phyloP scores from a whole-genome alignment of 2,888 invertebrate species.

The Pterobdella sp. region DNA sequence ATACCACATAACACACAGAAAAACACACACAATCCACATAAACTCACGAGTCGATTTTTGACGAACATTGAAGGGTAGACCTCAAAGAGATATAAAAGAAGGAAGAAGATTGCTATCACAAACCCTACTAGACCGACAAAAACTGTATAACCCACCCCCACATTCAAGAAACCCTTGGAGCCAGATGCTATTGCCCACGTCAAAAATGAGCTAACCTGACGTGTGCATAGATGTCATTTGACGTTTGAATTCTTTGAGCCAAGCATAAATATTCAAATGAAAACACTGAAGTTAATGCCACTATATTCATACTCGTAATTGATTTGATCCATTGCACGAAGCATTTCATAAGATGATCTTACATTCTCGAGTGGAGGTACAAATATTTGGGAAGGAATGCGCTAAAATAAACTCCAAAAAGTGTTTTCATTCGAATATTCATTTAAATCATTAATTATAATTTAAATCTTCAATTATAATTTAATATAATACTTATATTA shows the following conservation, averaged over 20 bases:
- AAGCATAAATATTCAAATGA: background rate
- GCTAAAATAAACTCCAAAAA: too few relatives aligned
- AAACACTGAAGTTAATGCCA: too few relatives aligned
- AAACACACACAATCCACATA: background rate
- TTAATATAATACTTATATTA: too few relatives aligned
- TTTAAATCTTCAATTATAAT: too few relatives aligned
- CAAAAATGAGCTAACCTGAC: background rate
- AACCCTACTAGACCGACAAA: background rate
- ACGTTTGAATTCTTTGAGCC: background rate
- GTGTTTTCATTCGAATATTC: too few relatives aligned
- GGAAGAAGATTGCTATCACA: background rate
- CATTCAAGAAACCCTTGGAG: background rate
- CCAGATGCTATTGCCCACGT: conserved; percentile 4
- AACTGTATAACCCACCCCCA: background rate
- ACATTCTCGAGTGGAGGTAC: too few relatives aligned
- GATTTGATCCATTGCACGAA: too few relatives aligned
- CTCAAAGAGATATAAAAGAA: background rate
- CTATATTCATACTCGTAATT: too few relatives aligned
- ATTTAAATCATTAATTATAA: too few relatives aligned
- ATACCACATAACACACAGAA: background rate
- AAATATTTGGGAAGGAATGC: too few relatives aligned
- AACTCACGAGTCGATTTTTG: background rate
- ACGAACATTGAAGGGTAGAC: conserved; percentile 3
- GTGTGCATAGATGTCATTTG: background rate
- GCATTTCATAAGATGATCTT: too few relatives aligned